Percentiles rank a stretch among this genome's conserved stretches.
Conservation (phyloP, 2,113 vertebrate genomes). For the Pollimyrus isidori region DNA sequence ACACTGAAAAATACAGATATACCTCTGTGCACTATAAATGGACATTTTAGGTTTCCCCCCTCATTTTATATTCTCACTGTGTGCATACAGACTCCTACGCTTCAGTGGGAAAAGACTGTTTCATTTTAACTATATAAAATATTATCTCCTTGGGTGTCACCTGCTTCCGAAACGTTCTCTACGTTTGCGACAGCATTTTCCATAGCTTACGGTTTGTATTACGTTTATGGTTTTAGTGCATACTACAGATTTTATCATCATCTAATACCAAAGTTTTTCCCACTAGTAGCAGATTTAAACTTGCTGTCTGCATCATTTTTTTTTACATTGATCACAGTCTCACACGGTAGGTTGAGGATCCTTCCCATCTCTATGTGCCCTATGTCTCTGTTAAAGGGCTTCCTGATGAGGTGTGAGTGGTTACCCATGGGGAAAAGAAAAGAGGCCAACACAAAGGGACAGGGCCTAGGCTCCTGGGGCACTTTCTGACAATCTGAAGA, state of each 20-base stretch:
- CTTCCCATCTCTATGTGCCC: neutral
- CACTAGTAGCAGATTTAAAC: neutral
- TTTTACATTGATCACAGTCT: neutral
- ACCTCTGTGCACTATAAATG: neutral
- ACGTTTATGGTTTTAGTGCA: neutral
- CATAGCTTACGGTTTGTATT: neutral
- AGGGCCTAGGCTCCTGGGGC: neutral
- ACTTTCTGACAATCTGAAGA: neutral
- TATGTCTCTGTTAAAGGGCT: neutral
- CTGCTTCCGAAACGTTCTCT: neutral
- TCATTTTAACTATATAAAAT: neutral
- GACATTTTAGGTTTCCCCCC: neutral
- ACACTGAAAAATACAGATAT: neutral
- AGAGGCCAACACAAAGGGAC: neutral
- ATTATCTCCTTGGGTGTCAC: neutral
- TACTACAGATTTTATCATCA: neutral
- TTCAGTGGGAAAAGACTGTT: neutral
- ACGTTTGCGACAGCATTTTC: neutral
- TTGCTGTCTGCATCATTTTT: neutral
- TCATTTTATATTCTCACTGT: neutral
- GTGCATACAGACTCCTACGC: neutral
- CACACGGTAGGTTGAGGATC: neutral
- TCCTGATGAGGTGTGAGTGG: neutral
- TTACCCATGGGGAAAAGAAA: neutral
- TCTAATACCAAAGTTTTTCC: neutral